These are phyloP conservation scores for Drosophila fuyamai DNA, from an alignment of 1,140 invertebrate genomes.

Conservation along the genomic window DNA sequence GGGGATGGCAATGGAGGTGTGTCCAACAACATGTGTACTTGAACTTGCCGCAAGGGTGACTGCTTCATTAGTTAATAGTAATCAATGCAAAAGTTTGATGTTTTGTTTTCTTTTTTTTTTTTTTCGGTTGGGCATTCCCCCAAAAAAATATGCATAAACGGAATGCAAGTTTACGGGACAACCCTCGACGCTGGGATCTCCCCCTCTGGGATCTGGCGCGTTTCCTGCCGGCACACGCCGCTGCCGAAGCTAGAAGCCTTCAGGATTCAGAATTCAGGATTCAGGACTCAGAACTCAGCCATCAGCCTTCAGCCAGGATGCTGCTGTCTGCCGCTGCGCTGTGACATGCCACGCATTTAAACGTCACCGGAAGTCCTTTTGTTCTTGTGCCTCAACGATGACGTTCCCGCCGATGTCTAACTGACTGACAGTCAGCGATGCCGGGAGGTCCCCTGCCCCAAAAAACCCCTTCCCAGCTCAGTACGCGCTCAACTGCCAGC, in stretches of 20 bases:
- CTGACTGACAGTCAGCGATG: constrained; percentile 45
- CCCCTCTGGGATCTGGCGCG: constrained; percentile 44
- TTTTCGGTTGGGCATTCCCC: constrained; percentile 16
- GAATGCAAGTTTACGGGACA: constrained; percentile 22
- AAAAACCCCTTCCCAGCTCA: constrained; percentile 1
- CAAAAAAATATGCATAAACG: constrained; percentile 51
- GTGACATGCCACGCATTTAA: constrained; percentile 81
- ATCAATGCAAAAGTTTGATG: constrained; percentile 38
- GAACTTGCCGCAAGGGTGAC: constrained; percentile 31
- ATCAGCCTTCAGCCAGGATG: constrained; percentile 64
- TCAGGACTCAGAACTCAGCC: constrained; percentile 22
- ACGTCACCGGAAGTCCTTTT: constrained; percentile 80
- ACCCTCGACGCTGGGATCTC: constrained; percentile 12
- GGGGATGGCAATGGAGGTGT: constrained; percentile 27
- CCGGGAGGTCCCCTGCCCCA: constrained; percentile 8
- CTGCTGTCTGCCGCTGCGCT: constrained; percentile 74
- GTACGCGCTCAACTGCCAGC: constrained; percentile 22
- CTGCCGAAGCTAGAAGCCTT: constrained; percentile 8
- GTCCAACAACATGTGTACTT: constrained; percentile 38
- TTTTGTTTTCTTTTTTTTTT: constrained; percentile 18
- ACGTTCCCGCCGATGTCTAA: constrained; percentile 44
- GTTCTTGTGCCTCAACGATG: constrained; percentile 70
- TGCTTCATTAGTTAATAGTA: constrained; percentile 52
- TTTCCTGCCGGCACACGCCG: constrained; percentile 49
- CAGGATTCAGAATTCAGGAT: not conserved